Conservation (phyloP, 2,888 invertebrate species). For the Autographa pulchrina region DNA sequence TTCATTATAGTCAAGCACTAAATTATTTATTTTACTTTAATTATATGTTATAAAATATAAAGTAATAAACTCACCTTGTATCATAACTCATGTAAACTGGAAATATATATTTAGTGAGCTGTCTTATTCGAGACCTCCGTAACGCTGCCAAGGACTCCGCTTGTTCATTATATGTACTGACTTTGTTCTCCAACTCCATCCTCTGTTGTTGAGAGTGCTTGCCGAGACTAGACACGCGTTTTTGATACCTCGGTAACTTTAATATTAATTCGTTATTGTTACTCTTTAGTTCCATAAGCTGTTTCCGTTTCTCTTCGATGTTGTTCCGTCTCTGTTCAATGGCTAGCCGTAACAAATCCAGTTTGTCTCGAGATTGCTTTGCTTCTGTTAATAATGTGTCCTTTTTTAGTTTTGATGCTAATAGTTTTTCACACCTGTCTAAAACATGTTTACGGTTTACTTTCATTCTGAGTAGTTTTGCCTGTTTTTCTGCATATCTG, state of each 20-base stretch:
- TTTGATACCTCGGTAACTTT: conserved; percentile 83
- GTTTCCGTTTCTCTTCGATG: conserved; percentile 75
- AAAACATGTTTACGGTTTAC: conserved; percentile 88
- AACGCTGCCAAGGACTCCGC: conserved; percentile 76
- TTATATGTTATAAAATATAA: no score
- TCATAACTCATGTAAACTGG: conserved; percentile 86
- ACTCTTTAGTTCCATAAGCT: conserved; percentile 69
- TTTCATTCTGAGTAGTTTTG: conserved; percentile 89
- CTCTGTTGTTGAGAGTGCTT: conserved; percentile 77
- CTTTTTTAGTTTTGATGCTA: conserved; percentile 78
- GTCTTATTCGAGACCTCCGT: conserved; percentile 80
- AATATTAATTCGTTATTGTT: conserved; percentile 78
- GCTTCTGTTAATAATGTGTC: conserved; percentile 81
- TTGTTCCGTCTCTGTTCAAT: conserved; percentile 81
- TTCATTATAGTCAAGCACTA: no score
- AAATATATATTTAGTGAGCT: conserved; percentile 84
- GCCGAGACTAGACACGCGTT: conserved; percentile 78
- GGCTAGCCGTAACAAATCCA: conserved; percentile 81
- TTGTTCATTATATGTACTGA: conserved; percentile 73
- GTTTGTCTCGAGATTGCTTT: conserved; percentile 81
- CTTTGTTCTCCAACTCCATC: conserved; percentile 76
- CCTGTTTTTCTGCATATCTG: conserved; percentile 91
- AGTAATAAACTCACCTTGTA: conserved; percentile 72
- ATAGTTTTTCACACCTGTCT: conserved; percentile 86
- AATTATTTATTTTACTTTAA: no score